Evolutionary conservation across 1,140 invertebrate genomes (phyloP).

Genomic region (Drosophila baimaii): DNA sequence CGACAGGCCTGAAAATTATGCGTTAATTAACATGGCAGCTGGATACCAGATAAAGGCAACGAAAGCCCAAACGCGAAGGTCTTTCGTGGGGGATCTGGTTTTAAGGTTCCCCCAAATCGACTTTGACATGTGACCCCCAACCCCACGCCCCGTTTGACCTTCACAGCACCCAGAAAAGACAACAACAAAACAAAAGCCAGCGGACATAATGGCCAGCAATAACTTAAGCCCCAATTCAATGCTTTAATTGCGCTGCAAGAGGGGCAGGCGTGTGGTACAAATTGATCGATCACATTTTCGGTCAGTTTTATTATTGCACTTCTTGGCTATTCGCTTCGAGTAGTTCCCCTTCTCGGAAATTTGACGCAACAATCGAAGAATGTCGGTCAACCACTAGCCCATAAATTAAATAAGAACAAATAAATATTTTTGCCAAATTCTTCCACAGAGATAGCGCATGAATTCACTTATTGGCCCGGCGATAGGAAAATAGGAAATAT

Average conservation of each 20-base stretch:
- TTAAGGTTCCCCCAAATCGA: constrained; percentile 44
- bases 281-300: constrained; percentile 56
- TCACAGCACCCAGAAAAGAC: constrained; percentile 30
- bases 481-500: constrained; percentile 7
- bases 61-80: constrained; percentile 28
- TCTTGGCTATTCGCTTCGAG: constrained; percentile 24
- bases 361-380: constrained; percentile 14
- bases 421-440: constrained; percentile 12
- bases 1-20: constrained; percentile 71
- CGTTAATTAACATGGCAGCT: constrained; percentile 73
- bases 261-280: neutral
- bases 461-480: constrained; percentile 5
- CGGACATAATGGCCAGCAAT: constrained; percentile 27
- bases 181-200: constrained; percentile 23
- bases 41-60: constrained; percentile 27
- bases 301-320: constrained; percentile 40
- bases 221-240: constrained; percentile 30
- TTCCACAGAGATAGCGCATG: constrained; percentile 26
- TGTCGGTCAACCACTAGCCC: constrained; percentile 14
- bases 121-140: constrained; percentile 69
- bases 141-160: constrained; percentile 44
- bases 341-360: constrained; percentile 2
- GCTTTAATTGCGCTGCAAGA: constrained; percentile 40
- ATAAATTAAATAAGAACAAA: constrained; percentile 40
- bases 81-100: constrained; percentile 57